These are phyloP conservation scores for Leptoteleia sp. DNA, from an alignment of 1,140 invertebrate genomes.

Conservation along the genomic window DNA sequence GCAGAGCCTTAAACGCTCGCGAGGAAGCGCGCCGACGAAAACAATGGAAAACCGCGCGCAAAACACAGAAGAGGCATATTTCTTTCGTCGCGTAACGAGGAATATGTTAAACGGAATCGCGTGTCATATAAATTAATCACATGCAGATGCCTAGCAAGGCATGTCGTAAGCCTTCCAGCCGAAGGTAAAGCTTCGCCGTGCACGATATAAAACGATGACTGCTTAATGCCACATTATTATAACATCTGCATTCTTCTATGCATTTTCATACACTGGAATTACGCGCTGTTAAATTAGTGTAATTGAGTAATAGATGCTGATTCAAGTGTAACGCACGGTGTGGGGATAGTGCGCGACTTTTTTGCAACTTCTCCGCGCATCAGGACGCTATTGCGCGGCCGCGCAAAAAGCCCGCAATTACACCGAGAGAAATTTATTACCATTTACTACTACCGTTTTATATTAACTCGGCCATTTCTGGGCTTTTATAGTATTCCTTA, in stretches of 20 bases:
- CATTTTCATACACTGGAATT: constrained; percentile 54
- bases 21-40: constrained; percentile 45
- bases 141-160: constrained; percentile 61
- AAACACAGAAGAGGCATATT: constrained; percentile 32
- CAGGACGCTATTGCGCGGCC: constrained; percentile 36
- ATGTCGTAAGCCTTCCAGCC: constrained; percentile 58
- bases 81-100: constrained; percentile 58
- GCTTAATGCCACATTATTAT: constrained; percentile 61
- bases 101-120: constrained; percentile 65
- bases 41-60: constrained; percentile 46
- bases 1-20: constrained; percentile 45
- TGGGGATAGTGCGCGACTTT: constrained; percentile 22
- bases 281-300: constrained; percentile 56
- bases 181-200: constrained; percentile 45
- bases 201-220: constrained; percentile 58
- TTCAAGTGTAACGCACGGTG: constrained; percentile 47
- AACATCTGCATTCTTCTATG: constrained; percentile 53
- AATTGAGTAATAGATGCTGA: constrained; percentile 61
- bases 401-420: constrained; percentile 21
- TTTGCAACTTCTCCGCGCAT: constrained; percentile 23
- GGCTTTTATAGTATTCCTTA: too few species aligned
- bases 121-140: constrained; percentile 66
- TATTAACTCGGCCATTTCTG: too few species aligned
- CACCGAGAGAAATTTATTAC: too few species aligned
- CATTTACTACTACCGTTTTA: too few species aligned